These are phyloP conservation scores for Anguilla pacifica DNA, from an alignment of 2,797 vertebrate species.

Conservation along the genomic window DNA sequence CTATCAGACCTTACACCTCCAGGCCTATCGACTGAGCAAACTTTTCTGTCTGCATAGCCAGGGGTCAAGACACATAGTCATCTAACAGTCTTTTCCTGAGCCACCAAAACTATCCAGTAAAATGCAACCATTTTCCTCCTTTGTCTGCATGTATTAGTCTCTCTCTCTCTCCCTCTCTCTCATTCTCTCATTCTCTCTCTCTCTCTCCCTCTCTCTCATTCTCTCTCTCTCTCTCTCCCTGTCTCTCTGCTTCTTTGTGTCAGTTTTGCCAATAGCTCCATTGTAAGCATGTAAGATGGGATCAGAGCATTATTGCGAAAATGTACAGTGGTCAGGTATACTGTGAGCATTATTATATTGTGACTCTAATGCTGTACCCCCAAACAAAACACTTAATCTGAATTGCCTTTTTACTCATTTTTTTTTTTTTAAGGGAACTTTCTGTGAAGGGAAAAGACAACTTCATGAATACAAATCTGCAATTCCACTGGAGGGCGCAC, in stretches of 20 bases:
- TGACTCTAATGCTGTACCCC: neutral
- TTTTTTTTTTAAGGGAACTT: neutral
- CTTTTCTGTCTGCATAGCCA: neutral
- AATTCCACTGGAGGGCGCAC: conserved; percentile 8
- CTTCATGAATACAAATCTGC: neutral
- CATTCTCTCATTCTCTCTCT: neutral
- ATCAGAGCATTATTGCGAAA: neutral
- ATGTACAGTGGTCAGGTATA: neutral
- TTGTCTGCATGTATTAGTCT: neutral
- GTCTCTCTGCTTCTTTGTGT: neutral
- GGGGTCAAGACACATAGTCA: neutral
- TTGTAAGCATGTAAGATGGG: neutral
- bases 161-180: neutral
- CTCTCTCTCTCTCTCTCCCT: neutral
- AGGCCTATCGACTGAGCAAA: neutral
- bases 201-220: neutral
- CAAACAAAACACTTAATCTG: neutral
- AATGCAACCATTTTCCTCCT: neutral
- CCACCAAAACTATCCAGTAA: neutral
- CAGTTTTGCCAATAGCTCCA: neutral
- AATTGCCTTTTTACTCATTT: no score
- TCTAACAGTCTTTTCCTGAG: neutral
- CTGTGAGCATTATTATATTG: neutral
- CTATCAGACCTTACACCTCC: neutral
- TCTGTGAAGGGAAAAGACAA: neutral